phyloP scores from a whole-genome alignment of 2,113 vertebrate species.

The Thunnus thynnus region DNA sequence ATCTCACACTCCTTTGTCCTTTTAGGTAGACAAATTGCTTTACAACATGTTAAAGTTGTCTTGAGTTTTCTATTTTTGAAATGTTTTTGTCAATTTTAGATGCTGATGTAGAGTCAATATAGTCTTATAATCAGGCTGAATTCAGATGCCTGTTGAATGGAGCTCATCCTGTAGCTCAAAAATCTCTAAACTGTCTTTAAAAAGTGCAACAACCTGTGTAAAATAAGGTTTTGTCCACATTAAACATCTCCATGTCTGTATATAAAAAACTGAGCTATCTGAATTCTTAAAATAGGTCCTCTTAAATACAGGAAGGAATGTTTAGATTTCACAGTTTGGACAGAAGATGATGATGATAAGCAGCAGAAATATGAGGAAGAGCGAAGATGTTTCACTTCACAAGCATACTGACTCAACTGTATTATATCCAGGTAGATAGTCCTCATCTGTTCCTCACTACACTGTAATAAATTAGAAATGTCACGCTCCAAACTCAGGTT shows the following conservation, averaged over 20 bases:
- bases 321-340: slow-evolving; percentile 16
- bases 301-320: slow-evolving; percentile 26
- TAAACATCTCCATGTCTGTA: neutral
- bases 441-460: slow-evolving; percentile 39
- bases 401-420: neutral
- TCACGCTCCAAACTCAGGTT: slow-evolving; percentile 37
- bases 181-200: too few relatives aligned
- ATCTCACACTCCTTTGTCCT: too few relatives aligned
- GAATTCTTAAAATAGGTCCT: slow-evolving; percentile 22
- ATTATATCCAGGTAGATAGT: slow-evolving; percentile 19
- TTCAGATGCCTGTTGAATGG: too few relatives aligned
- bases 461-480: slow-evolving; percentile 57
- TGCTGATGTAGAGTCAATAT: too few relatives aligned
- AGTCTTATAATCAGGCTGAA: too few relatives aligned
- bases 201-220: neutral
- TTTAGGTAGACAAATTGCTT: too few relatives aligned
- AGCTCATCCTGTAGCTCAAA: too few relatives aligned
- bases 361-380: slow-evolving; percentile 22
- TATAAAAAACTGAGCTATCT: neutral
- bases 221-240: neutral
- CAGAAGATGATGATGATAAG: slow-evolving; percentile 10
- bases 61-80: too few relatives aligned
- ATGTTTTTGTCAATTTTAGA: too few relatives aligned
- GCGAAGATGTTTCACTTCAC: slow-evolving; percentile 12
- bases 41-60: too few relatives aligned